phyloP scores from a whole-genome alignment of 2,888 invertebrate genomes.

The Pristionchus arcanus region DNA sequence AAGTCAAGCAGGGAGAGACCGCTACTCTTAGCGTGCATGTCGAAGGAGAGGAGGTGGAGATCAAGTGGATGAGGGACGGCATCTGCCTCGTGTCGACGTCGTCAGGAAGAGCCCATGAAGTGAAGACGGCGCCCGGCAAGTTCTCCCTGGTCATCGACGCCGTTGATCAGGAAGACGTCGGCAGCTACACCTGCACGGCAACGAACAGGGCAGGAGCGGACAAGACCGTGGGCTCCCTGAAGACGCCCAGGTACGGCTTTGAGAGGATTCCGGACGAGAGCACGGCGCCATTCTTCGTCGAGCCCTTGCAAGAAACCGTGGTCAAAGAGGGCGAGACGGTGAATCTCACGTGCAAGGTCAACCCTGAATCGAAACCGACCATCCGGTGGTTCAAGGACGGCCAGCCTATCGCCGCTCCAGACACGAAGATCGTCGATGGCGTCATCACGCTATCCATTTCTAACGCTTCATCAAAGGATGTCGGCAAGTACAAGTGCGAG shows the following conservation, averaged over 20 bases:
- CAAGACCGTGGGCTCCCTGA: slow-evolving; percentile 72
- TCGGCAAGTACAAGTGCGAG: slow-evolving; percentile 85
- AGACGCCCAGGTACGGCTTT: slow-evolving; percentile 82
- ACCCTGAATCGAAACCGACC: slow-evolving; percentile 72
- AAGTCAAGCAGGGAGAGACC: slow-evolving; percentile 81
- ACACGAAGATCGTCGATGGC: slow-evolving; percentile 74
- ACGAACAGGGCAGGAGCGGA: slow-evolving; percentile 86
- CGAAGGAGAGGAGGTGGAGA: slow-evolving; percentile 92
- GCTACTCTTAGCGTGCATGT: slow-evolving; percentile 90
- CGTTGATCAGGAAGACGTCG: slow-evolving; percentile 94
- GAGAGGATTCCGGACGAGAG: slow-evolving; percentile 67
- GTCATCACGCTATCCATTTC: slow-evolving; percentile 77
- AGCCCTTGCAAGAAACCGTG: slow-evolving; percentile 84
- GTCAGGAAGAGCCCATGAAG: slow-evolving; percentile 88
- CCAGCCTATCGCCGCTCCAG: slow-evolving; percentile 67
- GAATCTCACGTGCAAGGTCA: slow-evolving; percentile 81
- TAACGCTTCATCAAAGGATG: slow-evolving; percentile 72
- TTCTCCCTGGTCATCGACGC: slow-evolving; percentile 92
- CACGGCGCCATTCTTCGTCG: slow-evolving; percentile 68
- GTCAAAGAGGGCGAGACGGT: slow-evolving; percentile 94
- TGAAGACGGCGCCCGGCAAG: slow-evolving; percentile 90
- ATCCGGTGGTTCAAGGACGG: slow-evolving; percentile 73
- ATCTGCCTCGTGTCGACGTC: slow-evolving; percentile 64
- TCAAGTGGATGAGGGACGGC: slow-evolving; percentile 89
- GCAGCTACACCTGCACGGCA: slow-evolving; percentile 95